phyloP scores from a whole-genome alignment of 2,797 vertebrate genomes.

The Thamnophis elegans region DNA sequence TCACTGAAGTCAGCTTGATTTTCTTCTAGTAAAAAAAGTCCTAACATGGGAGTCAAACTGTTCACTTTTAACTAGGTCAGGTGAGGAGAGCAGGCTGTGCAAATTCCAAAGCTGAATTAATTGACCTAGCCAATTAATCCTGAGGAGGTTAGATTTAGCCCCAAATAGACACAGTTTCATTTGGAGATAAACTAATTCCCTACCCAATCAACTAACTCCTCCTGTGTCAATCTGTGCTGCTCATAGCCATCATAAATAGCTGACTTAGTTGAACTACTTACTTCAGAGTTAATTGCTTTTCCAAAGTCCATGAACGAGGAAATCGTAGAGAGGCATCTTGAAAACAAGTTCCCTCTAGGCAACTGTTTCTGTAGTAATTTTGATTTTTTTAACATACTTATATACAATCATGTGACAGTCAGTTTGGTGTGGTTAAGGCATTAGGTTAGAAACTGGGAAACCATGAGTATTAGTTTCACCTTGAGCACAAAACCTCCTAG shows the following conservation, averaged over 20 bases:
- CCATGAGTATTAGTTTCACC: neutral
- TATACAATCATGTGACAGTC: neutral
- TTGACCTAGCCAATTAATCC: neutral
- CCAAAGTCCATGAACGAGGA: neutral
- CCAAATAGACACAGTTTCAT: neutral
- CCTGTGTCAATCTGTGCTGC: neutral
- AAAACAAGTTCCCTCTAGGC: neutral
- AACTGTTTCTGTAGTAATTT: neutral
- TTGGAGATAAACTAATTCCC: neutral
- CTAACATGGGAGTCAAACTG: neutral
- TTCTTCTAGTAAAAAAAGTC: neutral
- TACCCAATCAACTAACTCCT: neutral
- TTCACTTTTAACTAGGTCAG: neutral
- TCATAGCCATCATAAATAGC: neutral
- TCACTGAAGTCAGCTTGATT: neutral
- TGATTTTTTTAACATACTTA: neutral
- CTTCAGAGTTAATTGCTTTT: neutral
- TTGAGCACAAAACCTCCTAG: neutral
- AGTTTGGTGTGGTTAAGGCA: neutral
- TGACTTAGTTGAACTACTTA: neutral
- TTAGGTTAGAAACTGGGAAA: neutral
- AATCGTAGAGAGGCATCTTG: neutral
- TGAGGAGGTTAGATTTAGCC: neutral
- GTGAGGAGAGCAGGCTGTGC: neutral
- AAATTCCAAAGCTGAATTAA: neutral